Percentiles rank a stretch among this genome's conserved stretches.
Conservation (phyloP, 1,140 invertebrate species). For the Telenomus remus region DNA sequence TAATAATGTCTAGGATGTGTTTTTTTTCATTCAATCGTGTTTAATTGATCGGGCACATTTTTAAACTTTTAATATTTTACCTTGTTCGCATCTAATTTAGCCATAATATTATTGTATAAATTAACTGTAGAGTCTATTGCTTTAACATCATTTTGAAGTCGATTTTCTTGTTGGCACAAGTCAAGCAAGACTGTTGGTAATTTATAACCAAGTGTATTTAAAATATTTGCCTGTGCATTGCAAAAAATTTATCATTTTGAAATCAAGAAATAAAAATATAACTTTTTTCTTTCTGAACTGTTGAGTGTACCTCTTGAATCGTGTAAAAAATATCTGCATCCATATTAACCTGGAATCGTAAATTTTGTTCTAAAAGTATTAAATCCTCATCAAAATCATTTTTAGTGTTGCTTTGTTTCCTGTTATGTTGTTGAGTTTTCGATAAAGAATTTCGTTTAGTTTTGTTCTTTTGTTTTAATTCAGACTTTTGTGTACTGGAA, state of each 20-base stretch:
- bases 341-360: slow-evolving; percentile 82
- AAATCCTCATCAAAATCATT: slow-evolving; percentile 77
- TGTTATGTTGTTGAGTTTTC: too few relatives aligned
- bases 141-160: slow-evolving; percentile 80
- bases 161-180: slow-evolving; percentile 81
- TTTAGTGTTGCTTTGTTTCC: slow-evolving; percentile 13
- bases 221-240: slow-evolving; percentile 77
- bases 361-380: slow-evolving; percentile 79
- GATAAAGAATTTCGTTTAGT: neutral
- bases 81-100: slow-evolving; percentile 79
- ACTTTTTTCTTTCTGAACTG: neutral
- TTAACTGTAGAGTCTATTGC: slow-evolving; percentile 77
- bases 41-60: too few relatives aligned
- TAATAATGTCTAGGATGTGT: slow-evolving; percentile 80
- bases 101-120: slow-evolving; percentile 78
- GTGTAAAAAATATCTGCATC: slow-evolving; percentile 81
- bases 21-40: too few relatives aligned
- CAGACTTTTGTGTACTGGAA: too few relatives aligned
- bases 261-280: too few relatives aligned
- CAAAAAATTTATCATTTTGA: slow-evolving; percentile 2
- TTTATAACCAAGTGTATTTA: slow-evolving; percentile 84
- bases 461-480: neutral
- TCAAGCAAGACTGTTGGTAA: slow-evolving; percentile 82
- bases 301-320: slow-evolving; percentile 78
- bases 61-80: slow-evolving; percentile 70